Conservation (phyloP, 1,140 invertebrate genomes). For the Drosophila ironensis region DNA sequence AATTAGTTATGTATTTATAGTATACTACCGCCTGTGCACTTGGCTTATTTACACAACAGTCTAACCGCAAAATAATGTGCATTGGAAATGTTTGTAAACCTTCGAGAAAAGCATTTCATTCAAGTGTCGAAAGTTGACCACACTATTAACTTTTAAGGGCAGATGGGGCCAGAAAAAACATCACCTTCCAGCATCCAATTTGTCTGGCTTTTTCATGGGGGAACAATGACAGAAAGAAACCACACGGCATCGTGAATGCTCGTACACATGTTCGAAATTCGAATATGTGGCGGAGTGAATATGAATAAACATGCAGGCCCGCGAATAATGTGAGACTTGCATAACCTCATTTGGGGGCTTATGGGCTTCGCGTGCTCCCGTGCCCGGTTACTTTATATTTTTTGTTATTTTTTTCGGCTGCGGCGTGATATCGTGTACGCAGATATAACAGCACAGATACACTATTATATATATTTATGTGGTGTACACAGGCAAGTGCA, state of each 20-base stretch:
- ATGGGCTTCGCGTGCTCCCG: slow-evolving; percentile 63
- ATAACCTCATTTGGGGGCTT: slow-evolving; percentile 64
- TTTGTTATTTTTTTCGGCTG: background rate
- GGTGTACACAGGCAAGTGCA: slow-evolving; percentile 45
- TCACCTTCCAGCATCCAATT: slow-evolving; percentile 51
- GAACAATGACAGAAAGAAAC: slow-evolving; percentile 21
- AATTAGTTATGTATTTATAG: background rate
- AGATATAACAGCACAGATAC: slow-evolving; percentile 48
- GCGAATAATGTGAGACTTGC: slow-evolving; percentile 48
- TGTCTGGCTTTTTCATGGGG: slow-evolving; percentile 29
- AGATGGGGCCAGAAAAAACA: slow-evolving; percentile 40
- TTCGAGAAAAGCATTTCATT: slow-evolving; percentile 24
- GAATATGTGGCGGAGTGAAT: slow-evolving; percentile 38
- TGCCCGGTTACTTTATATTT: slow-evolving; percentile 12
- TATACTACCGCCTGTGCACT: background rate
- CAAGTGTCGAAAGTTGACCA: slow-evolving; percentile 48
- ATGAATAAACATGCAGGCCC: slow-evolving; percentile 66
- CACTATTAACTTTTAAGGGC: slow-evolving; percentile 56
- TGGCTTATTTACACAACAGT: slow-evolving; percentile 53
- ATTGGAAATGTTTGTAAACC: slow-evolving; percentile 24
- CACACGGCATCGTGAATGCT: slow-evolving; percentile 27
- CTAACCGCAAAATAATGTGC: slow-evolving; percentile 7
- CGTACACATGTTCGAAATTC: too few relatives aligned
- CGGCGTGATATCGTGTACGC: slow-evolving; percentile 65
- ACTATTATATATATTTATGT: too few relatives aligned